Conservation (phyloP, 2,888 invertebrate genomes). For the Leptura quadrifasciata region DNA sequence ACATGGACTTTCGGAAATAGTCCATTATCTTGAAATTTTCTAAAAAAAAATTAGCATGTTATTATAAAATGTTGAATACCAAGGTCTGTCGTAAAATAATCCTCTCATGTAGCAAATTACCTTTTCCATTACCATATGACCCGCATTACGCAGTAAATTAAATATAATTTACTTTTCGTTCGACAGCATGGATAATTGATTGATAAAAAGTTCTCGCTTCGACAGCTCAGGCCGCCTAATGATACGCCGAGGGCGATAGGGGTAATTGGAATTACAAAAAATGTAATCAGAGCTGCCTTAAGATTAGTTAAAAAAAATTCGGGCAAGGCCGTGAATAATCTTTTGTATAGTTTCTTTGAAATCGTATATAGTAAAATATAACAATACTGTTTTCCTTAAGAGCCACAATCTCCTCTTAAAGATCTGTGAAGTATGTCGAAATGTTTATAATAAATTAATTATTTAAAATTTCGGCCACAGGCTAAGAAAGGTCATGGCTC, state of each 20-base stretch:
- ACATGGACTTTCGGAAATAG: too few relatives aligned
- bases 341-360: not conserved
- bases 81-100: not conserved
- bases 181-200: conserved; percentile 7
- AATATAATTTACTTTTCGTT: not conserved
- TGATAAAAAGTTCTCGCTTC: not conserved
- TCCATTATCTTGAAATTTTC: too few relatives aligned
- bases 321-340: not conserved
- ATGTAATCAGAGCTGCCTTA: not conserved
- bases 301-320: not conserved
- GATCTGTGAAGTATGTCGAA: too few relatives aligned
- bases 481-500: not conserved
- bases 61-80: not conserved
- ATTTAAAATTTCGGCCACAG: too few relatives aligned
- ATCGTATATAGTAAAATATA: too few relatives aligned
- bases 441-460: too few relatives aligned
- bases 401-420: too few relatives aligned
- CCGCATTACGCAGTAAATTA: not conserved
- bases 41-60: too few relatives aligned
- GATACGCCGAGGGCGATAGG: not conserved
- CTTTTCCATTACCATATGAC: not conserved
- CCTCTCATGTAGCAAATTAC: not conserved
- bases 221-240: not conserved
- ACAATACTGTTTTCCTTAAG: too few relatives aligned
- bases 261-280: conserved; percentile 1